A percentile compares a stretch with the other conserved stretches of the same genome.
These are phyloP conservation scores for Tetraodon nigroviridis DNA, from an alignment of 2,113 vertebrate genomes.

Conservation along the genomic window DNA sequence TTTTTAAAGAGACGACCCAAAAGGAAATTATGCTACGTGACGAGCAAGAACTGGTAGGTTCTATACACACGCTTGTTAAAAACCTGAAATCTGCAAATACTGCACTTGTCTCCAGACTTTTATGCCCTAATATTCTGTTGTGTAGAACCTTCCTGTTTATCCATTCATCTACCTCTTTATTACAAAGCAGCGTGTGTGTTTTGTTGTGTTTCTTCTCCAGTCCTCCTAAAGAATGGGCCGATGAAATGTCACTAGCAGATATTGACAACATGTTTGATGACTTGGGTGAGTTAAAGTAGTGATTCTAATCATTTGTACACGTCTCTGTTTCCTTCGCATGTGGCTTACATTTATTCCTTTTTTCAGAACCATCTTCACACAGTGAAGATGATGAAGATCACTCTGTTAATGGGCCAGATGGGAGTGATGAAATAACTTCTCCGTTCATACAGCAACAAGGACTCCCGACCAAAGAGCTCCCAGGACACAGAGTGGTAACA, in stretches of 20 bases:
- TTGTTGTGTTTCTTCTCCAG: constrained; percentile 35
- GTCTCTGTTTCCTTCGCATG: background rate
- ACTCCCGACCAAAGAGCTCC: background rate
- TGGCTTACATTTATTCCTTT: background rate
- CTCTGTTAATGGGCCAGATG: background rate
- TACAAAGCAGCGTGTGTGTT: constrained; percentile 7
- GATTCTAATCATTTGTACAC: background rate
- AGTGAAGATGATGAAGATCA: background rate
- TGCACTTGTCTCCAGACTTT: background rate
- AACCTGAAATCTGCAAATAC: background rate
- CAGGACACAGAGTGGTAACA: constrained; percentile 9
- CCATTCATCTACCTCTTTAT: background rate
- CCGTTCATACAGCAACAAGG: background rate
- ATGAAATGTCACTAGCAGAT: constrained; percentile 26
- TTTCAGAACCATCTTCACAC: constrained; percentile 24
- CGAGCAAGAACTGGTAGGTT: constrained; percentile 46
- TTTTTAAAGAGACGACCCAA: constrained; percentile 63
- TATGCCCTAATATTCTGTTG: no score
- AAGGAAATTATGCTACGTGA: constrained; percentile 61
- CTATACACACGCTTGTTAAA: no score
- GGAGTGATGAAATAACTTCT: background rate
- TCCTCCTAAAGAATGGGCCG: constrained; percentile 8
- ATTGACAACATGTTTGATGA: constrained; percentile 68
- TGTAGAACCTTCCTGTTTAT: no score
- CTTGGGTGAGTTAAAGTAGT: constrained; percentile 49